Conservation (phyloP, 2,888 invertebrate species). For the Lordiphosa fenestrarum region DNA sequence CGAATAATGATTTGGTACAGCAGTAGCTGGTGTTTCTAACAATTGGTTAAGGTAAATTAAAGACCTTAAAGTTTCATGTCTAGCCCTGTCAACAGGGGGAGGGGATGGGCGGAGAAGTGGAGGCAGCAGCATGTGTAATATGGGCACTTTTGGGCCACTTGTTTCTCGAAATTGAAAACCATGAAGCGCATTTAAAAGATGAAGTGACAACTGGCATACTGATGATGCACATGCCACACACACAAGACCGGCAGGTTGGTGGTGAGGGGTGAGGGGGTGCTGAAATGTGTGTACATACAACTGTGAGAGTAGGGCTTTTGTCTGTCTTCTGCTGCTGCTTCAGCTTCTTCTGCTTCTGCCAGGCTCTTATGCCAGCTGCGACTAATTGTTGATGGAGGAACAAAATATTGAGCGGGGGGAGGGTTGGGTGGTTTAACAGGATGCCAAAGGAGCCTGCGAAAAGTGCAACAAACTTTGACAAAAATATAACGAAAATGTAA, state of each 20-base stretch:
- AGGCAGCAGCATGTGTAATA: conserved; percentile 20
- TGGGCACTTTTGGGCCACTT: conserved; percentile 44
- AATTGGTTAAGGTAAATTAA: conserved; percentile 1
- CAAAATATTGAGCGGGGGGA: conserved; percentile 6
- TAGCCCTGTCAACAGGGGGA: not conserved
- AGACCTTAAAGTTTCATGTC: not conserved
- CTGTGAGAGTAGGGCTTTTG: conserved; percentile 22
- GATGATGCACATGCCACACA: conserved; percentile 27
- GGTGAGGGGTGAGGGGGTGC: conserved; percentile 39
- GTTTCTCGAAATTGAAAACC: conserved; percentile 44
- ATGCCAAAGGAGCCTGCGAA: conserved; percentile 36
- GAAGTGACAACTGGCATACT: conserved; percentile 60
- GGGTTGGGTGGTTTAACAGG: conserved; percentile 18
- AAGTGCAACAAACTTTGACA: conserved; percentile 72
- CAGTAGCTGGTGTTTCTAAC: not conserved
- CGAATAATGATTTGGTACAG: conserved; percentile 1
- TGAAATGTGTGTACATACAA: conserved; percentile 66
- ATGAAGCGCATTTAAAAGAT: conserved; percentile 50
- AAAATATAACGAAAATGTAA: conserved; percentile 47
- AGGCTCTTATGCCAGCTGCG: conserved; percentile 29
- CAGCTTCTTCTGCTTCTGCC: conserved; percentile 1
- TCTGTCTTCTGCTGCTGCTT: conserved; percentile 12
- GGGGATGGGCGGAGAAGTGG: not conserved
- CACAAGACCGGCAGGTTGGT: not conserved
- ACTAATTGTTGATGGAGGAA: conserved; percentile 57